Evolutionary conservation across 2,888 invertebrate genomes (phyloP), one percentile per base, ranked within the genome.

Genomic region (Dasysyrphus tricinctus): DNA sequence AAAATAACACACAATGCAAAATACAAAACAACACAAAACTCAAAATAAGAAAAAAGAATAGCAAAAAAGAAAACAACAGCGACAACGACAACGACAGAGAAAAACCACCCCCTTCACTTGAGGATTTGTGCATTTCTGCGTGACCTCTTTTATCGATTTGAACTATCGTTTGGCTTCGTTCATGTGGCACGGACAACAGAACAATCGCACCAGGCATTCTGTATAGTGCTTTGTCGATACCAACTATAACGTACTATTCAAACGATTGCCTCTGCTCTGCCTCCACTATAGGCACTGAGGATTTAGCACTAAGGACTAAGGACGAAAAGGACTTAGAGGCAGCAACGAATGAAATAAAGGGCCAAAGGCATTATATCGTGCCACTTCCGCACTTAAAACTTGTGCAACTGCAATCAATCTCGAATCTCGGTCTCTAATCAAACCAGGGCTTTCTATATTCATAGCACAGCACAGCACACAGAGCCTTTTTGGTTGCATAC

Each of bases 61-160:
- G n/a, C n/a, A 11, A 14, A 29, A 44, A 19, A 7, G n/a, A 61
- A 19, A 42, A 39, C 5, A 61, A 61, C 8, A 61, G 24, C 24
- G 24, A 24, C 32, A 32, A 32, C 32, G 32, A 63, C 14, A 67
- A 37, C 16, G 37, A 32, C 19, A 24, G 4, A 49, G 12, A 16
- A 47, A 24, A 67, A 57, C 67, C 72, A 37, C 78, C 78, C 78
- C 72, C 82, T 57, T 59, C 73, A 73, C 63, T 78, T 73, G 59
- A 72, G 73, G 59, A 32, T 47, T 82, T 82, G 78, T 78, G 67
- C 78, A 82, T 73, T 73, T 81, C 72, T 78, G 82, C 54, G 67
- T 78, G 78, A 78, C 82, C 78, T 82, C 78, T 82, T 81, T 80
- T 78, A 82, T 82, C 82, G 82, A 82, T 82, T 82, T 82, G 67